Base-by-base conservation (phyloP, 2,888 invertebrate species). In the Disparrhopalites patrizii region DNA sequence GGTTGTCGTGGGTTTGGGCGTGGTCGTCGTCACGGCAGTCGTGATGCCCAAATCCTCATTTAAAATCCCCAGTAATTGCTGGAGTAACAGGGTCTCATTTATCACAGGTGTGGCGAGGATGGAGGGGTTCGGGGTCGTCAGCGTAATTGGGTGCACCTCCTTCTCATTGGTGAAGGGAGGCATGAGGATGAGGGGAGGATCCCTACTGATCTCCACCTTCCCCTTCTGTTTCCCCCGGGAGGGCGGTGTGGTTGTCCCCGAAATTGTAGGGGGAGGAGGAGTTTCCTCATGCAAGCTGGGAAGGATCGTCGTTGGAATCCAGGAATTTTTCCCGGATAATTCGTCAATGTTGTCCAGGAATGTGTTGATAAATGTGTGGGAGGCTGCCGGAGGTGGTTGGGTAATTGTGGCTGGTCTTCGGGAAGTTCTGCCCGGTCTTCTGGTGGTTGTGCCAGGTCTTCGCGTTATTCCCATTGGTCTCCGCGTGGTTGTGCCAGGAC, bases 101-200 rank as follows among this genome's bases (percentile, higher is more conserved):
- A n/a, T n/a, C n/a, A n/a, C 61, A n/a, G 43, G 23, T 2, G n/a
- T n/a, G n/a, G 27, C 2, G 25, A 20, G 23, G 13, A 18, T 52
- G 4, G 27, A 23, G 4, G 56, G 47, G 7, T 50, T 23, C 2
- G 56, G 25, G 8, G 64, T 57, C 1, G 57, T 50, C 2, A 57
- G 47, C 7, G 43, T 50, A 18, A 33, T 33, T 3, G 56, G 56
- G n/a, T n/a, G n/a, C 13, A 31, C 36, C 5, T 63, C 55, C 13
- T 65, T 57, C 1, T 57, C 51, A 4, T 56, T 56, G 1, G 55
- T 43, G 23, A 65, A 65, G 8, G 64, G 64, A 27, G 64, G 64
- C 57, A 65, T 65, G 4, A 57, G 43, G 13, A 65, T 57, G 7
- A 65, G 25, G 10, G 64, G 64, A 47, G 64, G 50, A 23, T 65